phyloP scores from a whole-genome alignment of 1,140 invertebrate genomes.

The Aphelenchoides avenae region DNA sequence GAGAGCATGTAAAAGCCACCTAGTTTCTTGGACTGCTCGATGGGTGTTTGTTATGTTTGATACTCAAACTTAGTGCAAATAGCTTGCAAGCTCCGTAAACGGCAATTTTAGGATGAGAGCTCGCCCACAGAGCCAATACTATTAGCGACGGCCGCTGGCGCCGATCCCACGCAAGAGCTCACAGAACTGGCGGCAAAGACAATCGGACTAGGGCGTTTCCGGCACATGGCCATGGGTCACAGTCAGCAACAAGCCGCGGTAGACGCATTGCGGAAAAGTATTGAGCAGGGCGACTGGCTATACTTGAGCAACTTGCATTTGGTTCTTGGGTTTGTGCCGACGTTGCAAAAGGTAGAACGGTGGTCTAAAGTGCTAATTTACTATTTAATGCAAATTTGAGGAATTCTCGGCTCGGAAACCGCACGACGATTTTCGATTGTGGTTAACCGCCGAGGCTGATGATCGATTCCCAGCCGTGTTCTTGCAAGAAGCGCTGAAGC shows the following conservation, averaged over 20 bases:
- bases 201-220: slow-evolving; percentile 42
- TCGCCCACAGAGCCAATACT: slow-evolving; percentile 67
- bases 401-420: slow-evolving; percentile 52
- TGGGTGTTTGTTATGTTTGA: too few species aligned
- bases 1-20: too few species aligned
- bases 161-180: slow-evolving; percentile 77
- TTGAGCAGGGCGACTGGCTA: slow-evolving; percentile 16
- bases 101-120: slow-evolving; percentile 67
- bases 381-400: background rate
- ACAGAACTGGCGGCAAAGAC: slow-evolving; percentile 66
- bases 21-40: too few species aligned
- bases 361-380: background rate
- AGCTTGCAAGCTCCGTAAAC: too few species aligned
- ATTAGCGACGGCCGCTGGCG: slow-evolving; percentile 71
- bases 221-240: slow-evolving; percentile 47
- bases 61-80: too few species aligned
- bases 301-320: too few species aligned
- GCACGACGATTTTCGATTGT: slow-evolving; percentile 70
- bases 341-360: background rate
- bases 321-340: slow-evolving; percentile 66
- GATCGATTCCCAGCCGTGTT: slow-evolving; percentile 68
- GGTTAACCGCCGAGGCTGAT: slow-evolving; percentile 72
- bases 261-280: slow-evolving; percentile 17
- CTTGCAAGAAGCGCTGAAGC: slow-evolving; percentile 71
- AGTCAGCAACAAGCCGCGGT: slow-evolving; percentile 29